Base-by-base conservation (phyloP, 2,113 vertebrate species). In the Oryzias celebensis region DNA sequence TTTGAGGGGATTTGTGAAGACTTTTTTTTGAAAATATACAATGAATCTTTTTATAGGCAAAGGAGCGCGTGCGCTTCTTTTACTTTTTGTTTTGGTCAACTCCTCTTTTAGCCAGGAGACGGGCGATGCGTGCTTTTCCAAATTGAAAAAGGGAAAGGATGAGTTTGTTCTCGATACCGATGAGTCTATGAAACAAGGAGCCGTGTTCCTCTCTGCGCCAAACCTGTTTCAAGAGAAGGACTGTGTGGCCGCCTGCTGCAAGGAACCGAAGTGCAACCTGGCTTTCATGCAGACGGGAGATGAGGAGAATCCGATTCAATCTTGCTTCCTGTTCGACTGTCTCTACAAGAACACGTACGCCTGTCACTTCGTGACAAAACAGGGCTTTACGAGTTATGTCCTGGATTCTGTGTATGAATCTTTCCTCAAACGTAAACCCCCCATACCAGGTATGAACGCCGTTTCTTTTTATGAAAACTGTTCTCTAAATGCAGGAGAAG, bases 321-420 rank as follows among this genome's bases (percentile, higher is more conserved):
- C 90, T 67, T 98, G 97, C 84, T 97, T 94, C 74, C 93, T 97
- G 16, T 91, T 99, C 44, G 85, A 96, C 75, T 99, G 97, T 49
- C 83, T 98, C 42, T 96, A 97, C 48, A 94, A 96, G 65, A 88
- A 94, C 68, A 82, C 84, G 55, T 96, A 96, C 5, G 95, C 91
- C 56, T 99, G 97, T 71, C 92, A 87, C 67, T 95, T 98, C 50
- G 91, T 92, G 52, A 90, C 68, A 74, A 95, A 94, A 82, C 57
- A 65, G 0, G 96, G 95, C 51, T 98, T 94, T 81, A 76, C 78
- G 23, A 97, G 90, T 78, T 96, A 93, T 58, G 69, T 97, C 58
- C 36, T 74, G 24, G 78, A 70, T 1, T 52, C 80, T 0, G 80
- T 96, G 2, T 94, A 94, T 18, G 77, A 85, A 1, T 88, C 83